A percentile compares a stretch with the other conserved stretches of the same genome.
Conservation (phyloP, 92 coral and sea anemone genomes). For the Porites rus region DNA sequence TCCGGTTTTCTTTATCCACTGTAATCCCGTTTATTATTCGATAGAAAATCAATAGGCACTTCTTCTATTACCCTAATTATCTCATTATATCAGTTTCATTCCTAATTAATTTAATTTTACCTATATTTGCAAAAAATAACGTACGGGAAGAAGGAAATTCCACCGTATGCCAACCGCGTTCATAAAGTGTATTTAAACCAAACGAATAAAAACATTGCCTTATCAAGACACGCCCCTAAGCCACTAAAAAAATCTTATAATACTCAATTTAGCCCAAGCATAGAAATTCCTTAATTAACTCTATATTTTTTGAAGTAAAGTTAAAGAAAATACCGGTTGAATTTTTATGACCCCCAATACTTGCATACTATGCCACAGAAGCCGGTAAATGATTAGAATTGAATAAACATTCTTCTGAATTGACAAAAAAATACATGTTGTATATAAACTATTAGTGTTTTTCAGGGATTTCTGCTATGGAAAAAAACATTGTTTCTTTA, state of each 20-base stretch:
- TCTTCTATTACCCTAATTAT: slow-evolving; percentile 26
- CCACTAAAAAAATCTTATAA: slow-evolving; percentile 9
- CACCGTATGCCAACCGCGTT: not conserved
- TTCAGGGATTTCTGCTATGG: too few species aligned
- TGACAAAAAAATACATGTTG: too few species aligned
- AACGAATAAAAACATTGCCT: not conserved
- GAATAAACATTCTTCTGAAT: too few species aligned
- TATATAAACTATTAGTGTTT: too few species aligned
- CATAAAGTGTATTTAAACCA: not conserved
- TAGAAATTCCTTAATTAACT: not conserved
- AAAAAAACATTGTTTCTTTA: too few species aligned
- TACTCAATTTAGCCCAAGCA: not conserved
- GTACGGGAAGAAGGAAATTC: not conserved
- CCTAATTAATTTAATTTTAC: slow-evolving; percentile 25
- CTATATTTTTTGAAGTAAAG: not conserved
- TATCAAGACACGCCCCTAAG: slow-evolving; percentile 21
- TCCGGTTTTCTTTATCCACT: slow-evolving; percentile 18
- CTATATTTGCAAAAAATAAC: not conserved
- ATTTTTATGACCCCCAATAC: too few species aligned
- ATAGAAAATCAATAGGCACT: slow-evolving; percentile 31
- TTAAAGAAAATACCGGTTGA: not conserved
- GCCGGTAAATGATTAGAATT: too few species aligned
- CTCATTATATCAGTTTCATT: slow-evolving; percentile 26
- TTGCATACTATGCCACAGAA: not conserved
- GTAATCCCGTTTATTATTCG: slow-evolving; percentile 9